phyloP scores from a whole-genome alignment of 1,140 invertebrate genomes.

The Tribolium madens region DNA sequence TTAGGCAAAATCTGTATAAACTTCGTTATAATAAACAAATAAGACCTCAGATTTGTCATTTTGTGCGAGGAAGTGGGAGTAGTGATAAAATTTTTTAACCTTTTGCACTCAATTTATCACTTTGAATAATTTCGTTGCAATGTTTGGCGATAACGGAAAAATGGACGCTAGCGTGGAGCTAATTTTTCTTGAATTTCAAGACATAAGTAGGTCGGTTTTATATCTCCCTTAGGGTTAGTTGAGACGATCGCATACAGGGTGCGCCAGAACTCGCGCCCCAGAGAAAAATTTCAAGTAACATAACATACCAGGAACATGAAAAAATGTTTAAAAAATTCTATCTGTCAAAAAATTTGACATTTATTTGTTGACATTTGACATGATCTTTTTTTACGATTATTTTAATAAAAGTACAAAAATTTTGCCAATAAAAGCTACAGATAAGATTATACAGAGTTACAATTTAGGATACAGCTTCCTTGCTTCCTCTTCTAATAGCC shows the following conservation, averaged over 20 bases:
- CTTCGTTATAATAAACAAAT: background rate
- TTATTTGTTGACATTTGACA: too few relatives aligned
- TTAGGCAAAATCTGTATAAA: background rate
- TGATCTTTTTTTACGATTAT: too few relatives aligned
- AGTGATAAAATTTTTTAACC: background rate
- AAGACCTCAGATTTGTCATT: background rate
- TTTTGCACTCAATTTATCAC: background rate
- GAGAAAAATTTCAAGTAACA: too few relatives aligned
- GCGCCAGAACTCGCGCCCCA: too few relatives aligned
- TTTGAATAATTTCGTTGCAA: background rate
- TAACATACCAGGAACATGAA: too few relatives aligned
- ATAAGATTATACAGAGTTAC: too few relatives aligned
- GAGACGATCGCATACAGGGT: background rate
- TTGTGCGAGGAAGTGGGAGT: background rate
- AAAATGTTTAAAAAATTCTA: too few relatives aligned
- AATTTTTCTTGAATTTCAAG: background rate
- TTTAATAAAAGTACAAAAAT: too few relatives aligned
- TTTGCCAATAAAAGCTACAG: too few relatives aligned
- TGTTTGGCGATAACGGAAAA: background rate
- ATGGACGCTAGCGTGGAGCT: background rate
- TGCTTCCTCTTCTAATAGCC: too few relatives aligned
- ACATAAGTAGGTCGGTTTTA: background rate
- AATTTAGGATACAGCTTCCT: too few relatives aligned
- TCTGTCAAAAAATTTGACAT: too few relatives aligned
- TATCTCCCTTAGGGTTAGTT: background rate